Evolutionary conservation across 2,113 vertebrate genomes (phyloP).

Genomic region (Pristiophorus japonicus): DNA sequence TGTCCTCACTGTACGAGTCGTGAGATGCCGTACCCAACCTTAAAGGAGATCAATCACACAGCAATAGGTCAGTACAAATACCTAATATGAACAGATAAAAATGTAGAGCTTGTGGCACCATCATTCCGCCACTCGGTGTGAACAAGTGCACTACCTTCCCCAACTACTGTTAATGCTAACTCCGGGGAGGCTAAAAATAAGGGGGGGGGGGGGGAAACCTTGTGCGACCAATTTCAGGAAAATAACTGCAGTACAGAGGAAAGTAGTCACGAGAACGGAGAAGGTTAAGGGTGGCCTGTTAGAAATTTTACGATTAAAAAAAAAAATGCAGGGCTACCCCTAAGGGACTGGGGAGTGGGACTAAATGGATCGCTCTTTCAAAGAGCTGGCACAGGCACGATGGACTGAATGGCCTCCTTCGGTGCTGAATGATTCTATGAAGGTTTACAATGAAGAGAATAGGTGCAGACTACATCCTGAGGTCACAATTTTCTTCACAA

Average conservation of each 20-base stretch:
- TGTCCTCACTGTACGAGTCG: conserved; percentile 82
- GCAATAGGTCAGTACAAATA: neutral
- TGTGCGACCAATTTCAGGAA: neutral
- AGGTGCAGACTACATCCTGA: neutral
- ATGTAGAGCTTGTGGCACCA: neutral
- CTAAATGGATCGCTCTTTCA: neutral
- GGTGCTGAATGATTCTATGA: neutral
- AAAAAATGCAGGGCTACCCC: neutral
- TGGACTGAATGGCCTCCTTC: neutral
- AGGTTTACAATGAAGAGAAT: neutral
- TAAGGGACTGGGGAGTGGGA: neutral
- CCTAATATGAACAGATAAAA: neutral
- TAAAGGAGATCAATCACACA: conserved; percentile 13
- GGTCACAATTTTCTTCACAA: neutral
- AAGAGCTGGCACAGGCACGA: neutral
- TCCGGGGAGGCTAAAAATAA: neutral
- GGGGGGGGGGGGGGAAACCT: neutral
- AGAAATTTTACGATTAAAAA: neutral
- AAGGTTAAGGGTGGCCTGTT: too few relatives aligned
- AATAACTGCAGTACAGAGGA: neutral
- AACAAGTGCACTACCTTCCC: neutral
- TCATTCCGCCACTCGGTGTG: neutral
- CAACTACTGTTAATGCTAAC: neutral
- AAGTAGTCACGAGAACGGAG: neutral
- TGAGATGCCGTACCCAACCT: conserved; percentile 82